Conservation (phyloP, 2,797 vertebrate genomes). For the Crypturellus tataupa region DNA sequence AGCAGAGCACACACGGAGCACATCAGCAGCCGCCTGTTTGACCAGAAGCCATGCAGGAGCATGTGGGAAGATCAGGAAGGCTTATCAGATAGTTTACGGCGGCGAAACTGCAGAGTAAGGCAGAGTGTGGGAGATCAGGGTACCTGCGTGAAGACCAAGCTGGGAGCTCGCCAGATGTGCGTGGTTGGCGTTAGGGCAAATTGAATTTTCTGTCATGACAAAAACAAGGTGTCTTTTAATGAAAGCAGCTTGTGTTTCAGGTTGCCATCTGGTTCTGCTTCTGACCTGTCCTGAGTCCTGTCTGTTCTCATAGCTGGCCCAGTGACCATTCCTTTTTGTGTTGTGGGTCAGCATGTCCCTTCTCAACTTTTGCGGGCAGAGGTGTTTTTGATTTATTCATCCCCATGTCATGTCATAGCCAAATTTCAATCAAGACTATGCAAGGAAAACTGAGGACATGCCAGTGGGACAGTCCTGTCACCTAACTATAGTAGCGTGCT, state of each 20-base stretch:
- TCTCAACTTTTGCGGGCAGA: not conserved
- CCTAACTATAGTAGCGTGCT: not conserved
- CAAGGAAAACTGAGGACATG: not conserved
- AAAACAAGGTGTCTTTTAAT: conserved; percentile 10
- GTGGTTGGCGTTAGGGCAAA: conserved; percentile 20
- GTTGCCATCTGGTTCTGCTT: conserved; percentile 29
- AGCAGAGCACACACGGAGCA: not conserved
- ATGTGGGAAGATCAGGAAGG: conserved; percentile 61
- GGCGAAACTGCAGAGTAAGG: conserved; percentile 50
- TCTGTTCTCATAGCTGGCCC: not conserved
- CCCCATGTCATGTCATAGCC: not conserved
- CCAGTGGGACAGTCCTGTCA: not conserved
- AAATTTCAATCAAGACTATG: rapidly evolving
- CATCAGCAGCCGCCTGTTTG: not conserved
- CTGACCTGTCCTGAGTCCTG: not conserved
- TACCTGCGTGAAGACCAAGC: conserved; percentile 6
- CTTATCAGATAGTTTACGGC: conserved; percentile 63
- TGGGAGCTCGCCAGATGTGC: conserved; percentile 20
- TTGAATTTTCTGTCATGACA: conserved; percentile 45
- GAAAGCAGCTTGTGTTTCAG: conserved; percentile 46
- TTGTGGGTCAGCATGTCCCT: not conserved
- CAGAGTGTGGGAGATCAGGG: conserved; percentile 58
- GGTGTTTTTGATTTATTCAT: not conserved
- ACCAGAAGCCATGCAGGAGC: not conserved
- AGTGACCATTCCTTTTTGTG: not conserved